A percentile compares a stretch with the other conserved stretches of the same genome.
Evolutionary conservation across 2,797 vertebrate species (phyloP).

Genomic region (Xerus rutilus): DNA sequence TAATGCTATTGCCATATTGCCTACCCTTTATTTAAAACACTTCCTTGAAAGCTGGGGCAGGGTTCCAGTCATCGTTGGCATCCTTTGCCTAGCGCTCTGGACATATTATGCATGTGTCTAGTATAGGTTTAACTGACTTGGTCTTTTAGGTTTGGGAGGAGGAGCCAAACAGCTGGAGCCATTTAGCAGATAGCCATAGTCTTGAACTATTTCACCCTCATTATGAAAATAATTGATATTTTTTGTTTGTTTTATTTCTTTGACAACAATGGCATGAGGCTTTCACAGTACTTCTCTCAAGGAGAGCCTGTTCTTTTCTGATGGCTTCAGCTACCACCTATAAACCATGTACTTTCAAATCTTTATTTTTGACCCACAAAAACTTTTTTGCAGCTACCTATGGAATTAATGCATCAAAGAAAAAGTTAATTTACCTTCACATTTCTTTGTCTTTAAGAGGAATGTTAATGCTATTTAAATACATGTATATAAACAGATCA

Average conservation of each 20-base stretch:
- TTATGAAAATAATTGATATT: not conserved
- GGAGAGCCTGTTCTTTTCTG: not conserved
- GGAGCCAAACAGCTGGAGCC: too few species aligned
- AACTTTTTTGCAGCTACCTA: not conserved
- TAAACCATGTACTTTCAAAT: not conserved
- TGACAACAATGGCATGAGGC: not conserved
- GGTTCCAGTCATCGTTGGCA: not conserved
- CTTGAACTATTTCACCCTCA: constrained; percentile 24
- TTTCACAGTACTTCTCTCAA: not conserved
- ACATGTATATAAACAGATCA: not conserved
- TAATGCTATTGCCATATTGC: not conserved
- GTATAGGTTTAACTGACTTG: not conserved
- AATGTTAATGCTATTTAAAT: not conserved
- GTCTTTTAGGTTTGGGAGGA: not conserved
- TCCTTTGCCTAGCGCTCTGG: not conserved
- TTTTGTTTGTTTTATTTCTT: not conserved
- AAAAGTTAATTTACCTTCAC: constrained; percentile 13
- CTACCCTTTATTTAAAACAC: not conserved
- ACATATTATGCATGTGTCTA: not conserved
- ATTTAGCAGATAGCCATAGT: not conserved
- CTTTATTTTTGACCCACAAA: not conserved
- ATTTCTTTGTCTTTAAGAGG: constrained; percentile 45
- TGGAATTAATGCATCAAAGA: constrained; percentile 25
- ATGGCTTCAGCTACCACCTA: not conserved
- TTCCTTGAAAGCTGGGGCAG: not conserved